These are phyloP conservation scores for Heliconius hortense DNA, from an alignment of 2,888 invertebrate genomes.

Conservation along the genomic window DNA sequence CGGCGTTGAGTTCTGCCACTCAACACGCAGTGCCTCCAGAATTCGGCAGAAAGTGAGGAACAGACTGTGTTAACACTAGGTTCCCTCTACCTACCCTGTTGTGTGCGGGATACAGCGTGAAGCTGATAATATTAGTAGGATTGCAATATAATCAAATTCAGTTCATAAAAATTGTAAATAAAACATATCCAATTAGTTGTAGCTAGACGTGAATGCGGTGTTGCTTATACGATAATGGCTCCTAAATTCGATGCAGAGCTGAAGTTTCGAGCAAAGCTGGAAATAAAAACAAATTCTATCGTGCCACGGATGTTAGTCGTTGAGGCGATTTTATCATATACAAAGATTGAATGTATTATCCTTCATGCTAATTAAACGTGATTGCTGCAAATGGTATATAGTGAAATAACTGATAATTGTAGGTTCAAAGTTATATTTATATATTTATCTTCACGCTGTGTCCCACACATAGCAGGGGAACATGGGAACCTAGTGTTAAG, in stretches of 20 bases:
- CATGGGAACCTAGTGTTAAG: too few relatives aligned
- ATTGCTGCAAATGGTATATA: neutral
- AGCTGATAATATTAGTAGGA: too few relatives aligned
- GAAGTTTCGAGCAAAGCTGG: constrained; percentile 7
- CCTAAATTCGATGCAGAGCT: constrained; percentile 31
- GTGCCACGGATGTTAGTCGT: constrained; percentile 4
- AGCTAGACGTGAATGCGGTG: neutral
- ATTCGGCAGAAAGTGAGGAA: too few relatives aligned
- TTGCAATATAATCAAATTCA: neutral
- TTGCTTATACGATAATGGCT: constrained; percentile 25
- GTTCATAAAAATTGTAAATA: neutral
- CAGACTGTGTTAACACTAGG: too few relatives aligned
- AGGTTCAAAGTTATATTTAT: neutral
- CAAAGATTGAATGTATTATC: neutral
- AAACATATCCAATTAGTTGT: neutral
- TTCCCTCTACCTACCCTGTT: too few relatives aligned
- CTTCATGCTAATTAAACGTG: neutral
- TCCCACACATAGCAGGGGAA: too few relatives aligned
- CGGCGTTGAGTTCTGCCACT: too few relatives aligned
- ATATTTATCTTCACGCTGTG: too few relatives aligned
- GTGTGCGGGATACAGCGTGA: too few relatives aligned
- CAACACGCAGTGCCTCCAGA: too few relatives aligned
- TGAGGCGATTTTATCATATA: constrained; percentile 2
- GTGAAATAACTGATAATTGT: neutral
- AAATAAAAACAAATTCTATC: constrained; percentile 22